A percentile compares a stretch with the other conserved stretches of the same genome.
Conservation (phyloP, 1,140 invertebrate genomes). For the Drosophila nigromelanica region DNA sequence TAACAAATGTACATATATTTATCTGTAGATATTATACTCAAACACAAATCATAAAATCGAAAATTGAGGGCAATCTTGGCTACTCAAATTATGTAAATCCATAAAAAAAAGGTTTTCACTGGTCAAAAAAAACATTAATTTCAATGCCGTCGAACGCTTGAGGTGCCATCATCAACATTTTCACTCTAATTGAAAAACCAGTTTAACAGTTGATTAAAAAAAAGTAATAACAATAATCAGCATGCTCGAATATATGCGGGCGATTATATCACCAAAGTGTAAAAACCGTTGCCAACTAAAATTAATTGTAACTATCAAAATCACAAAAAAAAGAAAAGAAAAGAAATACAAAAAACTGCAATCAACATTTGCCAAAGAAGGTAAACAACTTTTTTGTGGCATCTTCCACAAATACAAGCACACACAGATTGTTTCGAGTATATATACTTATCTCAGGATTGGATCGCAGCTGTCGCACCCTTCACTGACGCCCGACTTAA, state of each 20-base stretch:
- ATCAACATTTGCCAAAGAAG: slow-evolving; percentile 65
- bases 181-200: slow-evolving; percentile 82
- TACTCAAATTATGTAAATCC: slow-evolving; percentile 74
- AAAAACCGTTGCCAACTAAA: slow-evolving; percentile 47
- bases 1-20: slow-evolving; percentile 52
- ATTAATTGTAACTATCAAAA: slow-evolving; percentile 75
- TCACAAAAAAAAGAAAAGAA: slow-evolving; percentile 6
- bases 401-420: slow-evolving; percentile 34
- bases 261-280: slow-evolving; percentile 69
- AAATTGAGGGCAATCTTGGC: slow-evolving; percentile 67
- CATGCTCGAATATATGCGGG: slow-evolving; percentile 36
- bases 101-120: slow-evolving; percentile 77
- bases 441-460: slow-evolving; percentile 18
- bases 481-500: slow-evolving; percentile 43
- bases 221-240: slow-evolving; percentile 68
- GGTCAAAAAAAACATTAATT: slow-evolving; percentile 46
- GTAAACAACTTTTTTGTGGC: slow-evolving; percentile 68
- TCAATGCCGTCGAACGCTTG: slow-evolving; percentile 46
- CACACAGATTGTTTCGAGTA: not conserved
- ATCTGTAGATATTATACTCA: slow-evolving; percentile 24
- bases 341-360: slow-evolving; percentile 41
- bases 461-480: slow-evolving; percentile 37
- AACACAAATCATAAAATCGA: slow-evolving; percentile 40
- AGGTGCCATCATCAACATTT: slow-evolving; percentile 78
- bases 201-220: slow-evolving; percentile 80